A percentile compares a stretch with the other conserved stretches of the same genome.
These are phyloP conservation scores for Lepidurus apus DNA, from an alignment of 1,140 invertebrate genomes.

Conservation along the genomic window DNA sequence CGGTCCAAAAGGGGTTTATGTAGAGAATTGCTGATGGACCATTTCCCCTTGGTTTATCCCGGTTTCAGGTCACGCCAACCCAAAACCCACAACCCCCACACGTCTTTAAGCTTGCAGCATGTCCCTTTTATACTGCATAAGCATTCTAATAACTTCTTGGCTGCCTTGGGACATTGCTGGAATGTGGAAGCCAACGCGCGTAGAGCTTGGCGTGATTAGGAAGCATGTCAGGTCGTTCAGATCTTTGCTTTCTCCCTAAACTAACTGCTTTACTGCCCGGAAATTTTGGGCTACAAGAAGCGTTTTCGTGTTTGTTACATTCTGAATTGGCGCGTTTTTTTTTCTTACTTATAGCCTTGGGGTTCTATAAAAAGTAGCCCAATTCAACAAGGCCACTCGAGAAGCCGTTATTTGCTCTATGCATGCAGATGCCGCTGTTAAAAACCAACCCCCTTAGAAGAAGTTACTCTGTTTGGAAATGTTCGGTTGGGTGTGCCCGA, in stretches of 20 bases:
- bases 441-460: background rate
- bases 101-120: conserved; percentile 1
- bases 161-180: background rate
- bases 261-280: background rate
- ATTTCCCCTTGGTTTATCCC: conserved; percentile 1
- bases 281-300: background rate
- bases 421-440: background rate
- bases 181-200: background rate
- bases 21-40: conserved; percentile 2
- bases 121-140: background rate
- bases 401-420: too few relatives aligned
- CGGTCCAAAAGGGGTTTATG: background rate
- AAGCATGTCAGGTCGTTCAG: background rate
- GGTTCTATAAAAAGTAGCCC: too few relatives aligned
- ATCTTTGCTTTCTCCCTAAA: background rate
- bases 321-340: background rate
- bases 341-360: background rate
- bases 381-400: too few relatives aligned
- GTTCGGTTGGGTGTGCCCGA: background rate
- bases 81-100: background rate
- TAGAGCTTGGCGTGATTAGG: background rate
- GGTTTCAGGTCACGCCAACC: conserved; percentile 3
- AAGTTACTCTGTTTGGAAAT: background rate
- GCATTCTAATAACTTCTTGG: background rate
- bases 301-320: background rate